phyloP scores from a whole-genome alignment of 2,888 invertebrate species.

The Oeneis ivallda region DNA sequence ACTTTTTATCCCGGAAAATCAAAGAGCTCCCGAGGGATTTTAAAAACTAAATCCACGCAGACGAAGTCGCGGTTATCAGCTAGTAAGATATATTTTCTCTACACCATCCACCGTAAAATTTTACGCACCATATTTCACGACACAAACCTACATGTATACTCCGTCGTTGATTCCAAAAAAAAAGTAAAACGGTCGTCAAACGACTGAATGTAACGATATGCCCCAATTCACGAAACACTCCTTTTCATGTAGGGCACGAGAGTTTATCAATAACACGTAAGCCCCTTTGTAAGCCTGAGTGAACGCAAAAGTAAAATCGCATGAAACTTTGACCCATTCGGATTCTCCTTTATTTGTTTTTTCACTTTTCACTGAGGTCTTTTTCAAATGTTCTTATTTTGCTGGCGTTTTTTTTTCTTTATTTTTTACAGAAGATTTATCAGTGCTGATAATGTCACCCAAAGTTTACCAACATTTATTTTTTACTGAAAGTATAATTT shows the following conservation, averaged over 20 bases:
- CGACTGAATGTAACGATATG: conserved; percentile 5
- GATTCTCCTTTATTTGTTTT: not conserved
- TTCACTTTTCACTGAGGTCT: too few species aligned
- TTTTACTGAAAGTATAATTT: too few species aligned
- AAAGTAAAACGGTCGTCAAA: conserved; percentile 17
- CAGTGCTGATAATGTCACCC: too few species aligned
- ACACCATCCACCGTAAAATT: not conserved
- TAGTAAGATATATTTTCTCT: not conserved
- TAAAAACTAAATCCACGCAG: too few species aligned
- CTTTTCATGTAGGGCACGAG: not conserved
- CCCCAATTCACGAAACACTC: conserved; percentile 16
- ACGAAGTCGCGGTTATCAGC: too few species aligned
- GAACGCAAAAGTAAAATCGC: not conserved
- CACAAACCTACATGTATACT: not conserved
- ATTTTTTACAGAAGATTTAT: too few species aligned
- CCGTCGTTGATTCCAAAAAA: not conserved
- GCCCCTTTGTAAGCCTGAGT: not conserved
- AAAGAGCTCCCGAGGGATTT: too few species aligned
- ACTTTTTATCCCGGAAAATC: too few species aligned
- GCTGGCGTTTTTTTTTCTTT: too few species aligned
- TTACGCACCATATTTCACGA: conserved; percentile 2
- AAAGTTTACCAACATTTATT: too few species aligned
- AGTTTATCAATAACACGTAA: conserved; percentile 7
- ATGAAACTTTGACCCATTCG: too few species aligned
- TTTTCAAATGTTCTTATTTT: too few species aligned